These are phyloP conservation scores for Microtus californicus DNA, from an alignment of 2,797 vertebrate genomes.

Conservation along the genomic window DNA sequence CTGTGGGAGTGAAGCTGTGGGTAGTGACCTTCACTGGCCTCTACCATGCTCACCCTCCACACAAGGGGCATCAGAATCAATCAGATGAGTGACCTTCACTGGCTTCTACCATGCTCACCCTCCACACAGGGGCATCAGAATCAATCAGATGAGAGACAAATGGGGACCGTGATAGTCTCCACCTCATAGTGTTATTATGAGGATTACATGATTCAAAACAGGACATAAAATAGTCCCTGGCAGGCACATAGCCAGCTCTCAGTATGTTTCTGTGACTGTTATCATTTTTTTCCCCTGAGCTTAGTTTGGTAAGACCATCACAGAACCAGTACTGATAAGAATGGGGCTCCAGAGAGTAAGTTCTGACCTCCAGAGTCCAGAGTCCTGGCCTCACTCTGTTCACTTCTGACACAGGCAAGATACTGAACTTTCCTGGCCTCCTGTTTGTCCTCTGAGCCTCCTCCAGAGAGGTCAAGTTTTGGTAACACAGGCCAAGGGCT, in stretches of 20 bases:
- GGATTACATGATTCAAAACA: background rate
- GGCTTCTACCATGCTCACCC: no score
- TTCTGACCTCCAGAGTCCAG: background rate
- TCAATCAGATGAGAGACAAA: background rate
- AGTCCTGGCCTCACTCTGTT: background rate
- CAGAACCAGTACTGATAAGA: background rate
- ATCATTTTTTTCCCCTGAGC: background rate
- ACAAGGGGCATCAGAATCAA: background rate
- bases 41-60: accelerated
- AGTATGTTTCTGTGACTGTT: background rate
- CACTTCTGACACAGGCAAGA: background rate
- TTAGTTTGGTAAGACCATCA: background rate
- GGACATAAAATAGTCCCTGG: background rate
- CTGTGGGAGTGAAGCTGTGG: background rate
- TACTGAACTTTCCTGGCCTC: background rate
- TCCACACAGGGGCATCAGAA: no score
- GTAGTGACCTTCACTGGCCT: background rate
- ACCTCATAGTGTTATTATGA: background rate
- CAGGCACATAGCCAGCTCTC: background rate
- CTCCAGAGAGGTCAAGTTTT: background rate
- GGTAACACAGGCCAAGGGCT: background rate
- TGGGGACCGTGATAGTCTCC: background rate
- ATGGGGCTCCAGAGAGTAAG: no score
- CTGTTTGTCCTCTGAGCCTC: background rate
- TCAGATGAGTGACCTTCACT: no score